Evolutionary conservation across 2,797 vertebrate genomes (phyloP).

Genomic region (Sebastes nivosus): DNA sequence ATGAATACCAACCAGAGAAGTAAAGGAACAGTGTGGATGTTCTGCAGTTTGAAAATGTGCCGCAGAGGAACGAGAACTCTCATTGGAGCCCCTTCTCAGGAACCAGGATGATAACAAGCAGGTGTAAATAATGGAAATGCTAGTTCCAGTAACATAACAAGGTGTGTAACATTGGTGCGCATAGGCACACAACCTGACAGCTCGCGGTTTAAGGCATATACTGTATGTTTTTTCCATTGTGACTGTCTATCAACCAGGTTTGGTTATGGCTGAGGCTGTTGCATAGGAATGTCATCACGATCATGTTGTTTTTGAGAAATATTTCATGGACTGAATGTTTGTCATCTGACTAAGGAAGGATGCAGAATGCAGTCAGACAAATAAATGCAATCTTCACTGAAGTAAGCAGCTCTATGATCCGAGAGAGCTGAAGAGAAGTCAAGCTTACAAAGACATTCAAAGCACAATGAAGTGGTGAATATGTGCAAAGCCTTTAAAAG

Average conservation of each 20-base stretch:
- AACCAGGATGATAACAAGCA: background rate
- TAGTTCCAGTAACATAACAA: background rate
- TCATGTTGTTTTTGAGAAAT: background rate
- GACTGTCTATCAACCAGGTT: background rate
- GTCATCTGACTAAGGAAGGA: background rate
- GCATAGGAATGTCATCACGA: background rate
- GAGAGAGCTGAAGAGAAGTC: background rate
- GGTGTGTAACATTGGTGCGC: background rate
- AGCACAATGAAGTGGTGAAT: background rate
- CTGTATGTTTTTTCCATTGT: background rate
- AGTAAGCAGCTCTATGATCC: background rate
- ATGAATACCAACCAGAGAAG: conserved; percentile 23
- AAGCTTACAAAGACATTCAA: background rate
- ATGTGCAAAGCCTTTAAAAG: background rate
- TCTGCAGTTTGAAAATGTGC: conserved; percentile 5
- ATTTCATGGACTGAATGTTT: background rate
- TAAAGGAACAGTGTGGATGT: background rate
- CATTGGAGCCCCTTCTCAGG: background rate
- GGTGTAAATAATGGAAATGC: background rate
- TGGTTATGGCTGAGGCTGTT: background rate
- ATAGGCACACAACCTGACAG: background rate
- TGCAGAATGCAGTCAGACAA: background rate
- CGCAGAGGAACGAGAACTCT: background rate
- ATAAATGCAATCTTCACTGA: background rate
- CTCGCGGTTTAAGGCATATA: background rate